Conservation (phyloP, 2,888 invertebrate species). For the Catocala fraxini region DNA sequence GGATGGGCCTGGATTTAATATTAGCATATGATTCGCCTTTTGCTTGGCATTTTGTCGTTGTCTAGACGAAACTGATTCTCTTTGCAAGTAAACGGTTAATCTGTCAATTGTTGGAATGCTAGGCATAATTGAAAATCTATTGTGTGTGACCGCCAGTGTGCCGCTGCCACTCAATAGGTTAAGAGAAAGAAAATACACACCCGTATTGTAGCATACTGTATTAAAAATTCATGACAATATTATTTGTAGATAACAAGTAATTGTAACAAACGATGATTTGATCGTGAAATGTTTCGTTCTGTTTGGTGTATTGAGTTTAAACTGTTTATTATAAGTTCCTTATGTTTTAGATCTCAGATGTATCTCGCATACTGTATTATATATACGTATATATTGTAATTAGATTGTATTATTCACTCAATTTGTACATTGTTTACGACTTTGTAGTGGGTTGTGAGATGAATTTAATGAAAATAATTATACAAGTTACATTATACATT, state of each 20-base stretch:
- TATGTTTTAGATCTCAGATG: conserved; percentile 78
- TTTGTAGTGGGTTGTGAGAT: conserved; percentile 72
- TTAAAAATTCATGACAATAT: conserved; percentile 77
- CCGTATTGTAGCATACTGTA: conserved; percentile 60
- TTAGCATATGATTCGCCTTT: background rate
- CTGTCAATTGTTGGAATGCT: too few relatives aligned
- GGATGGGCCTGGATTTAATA: too few relatives aligned
- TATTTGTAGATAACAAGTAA: conserved; percentile 65
- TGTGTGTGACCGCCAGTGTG: too few relatives aligned
- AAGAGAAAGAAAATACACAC: conserved; percentile 29
- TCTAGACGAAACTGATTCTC: background rate
- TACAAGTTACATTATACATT: conserved; percentile 41
- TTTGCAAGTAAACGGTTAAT: background rate
- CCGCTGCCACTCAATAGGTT: background rate
- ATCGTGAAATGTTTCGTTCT: conserved; percentile 55
- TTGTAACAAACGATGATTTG: conserved; percentile 42
- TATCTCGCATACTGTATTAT: conserved; percentile 73
- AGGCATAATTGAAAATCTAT: too few relatives aligned
- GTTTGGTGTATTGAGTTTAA: conserved; percentile 56
- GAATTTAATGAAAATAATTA: conserved; percentile 57
- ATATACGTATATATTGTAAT: conserved; percentile 55
- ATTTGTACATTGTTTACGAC: conserved; percentile 55
- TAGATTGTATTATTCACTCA: conserved; percentile 48
- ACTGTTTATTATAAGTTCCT: conserved; percentile 71
- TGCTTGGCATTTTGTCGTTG: background rate